Evolutionary conservation across 2,797 vertebrate species (phyloP), one percentile per base, ranked within the genome.

Genomic region (Pangasius krempfi): DNA sequence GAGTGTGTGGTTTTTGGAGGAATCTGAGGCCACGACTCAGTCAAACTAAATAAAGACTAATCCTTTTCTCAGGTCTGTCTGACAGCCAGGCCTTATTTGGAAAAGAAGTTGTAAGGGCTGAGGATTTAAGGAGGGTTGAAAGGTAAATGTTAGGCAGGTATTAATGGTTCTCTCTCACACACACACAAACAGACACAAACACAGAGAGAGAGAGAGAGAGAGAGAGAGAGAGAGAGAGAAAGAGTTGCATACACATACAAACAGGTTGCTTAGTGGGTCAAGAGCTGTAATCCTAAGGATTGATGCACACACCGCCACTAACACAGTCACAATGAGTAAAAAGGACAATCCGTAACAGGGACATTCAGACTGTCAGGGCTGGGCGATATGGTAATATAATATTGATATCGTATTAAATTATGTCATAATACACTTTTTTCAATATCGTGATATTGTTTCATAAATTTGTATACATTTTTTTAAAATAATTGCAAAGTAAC

Each of bases 271-370:
- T 86, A 92, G 90, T 62, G 22, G 87, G 73, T 80, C 68, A 88
- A 73, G 80, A 90, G 88, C 89, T 64, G 75, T 93, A 91, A 92
- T 94, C 91, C 93, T 27, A 84, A 66, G 8, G 78, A 62, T 70
- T 68, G 54, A 40, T 72, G 86, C 73, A 44, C 87, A 54, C 75
- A 62, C 20, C 18, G 22, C 80, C 84, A 76, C 86, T 78, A 64
- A 89, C 83, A 60, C 70, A 64, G 9, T 50, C 27, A 76, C 70
- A 13, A 27, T 27, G 72, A 47, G 40, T 75, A 50, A n/a, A 87
- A 88, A 76, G 44, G 44, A 25, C 33, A 47, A 44, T 47, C 40
- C 27, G 68, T 18, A 72, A 62, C 25, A 10, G 66, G 30, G 10
- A 72, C 33, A 14, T 76, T 76, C 14, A 52, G 25, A 5, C 47